phyloP scores from a whole-genome alignment of 1,140 invertebrate species.

The Planococcus citri region DNA sequence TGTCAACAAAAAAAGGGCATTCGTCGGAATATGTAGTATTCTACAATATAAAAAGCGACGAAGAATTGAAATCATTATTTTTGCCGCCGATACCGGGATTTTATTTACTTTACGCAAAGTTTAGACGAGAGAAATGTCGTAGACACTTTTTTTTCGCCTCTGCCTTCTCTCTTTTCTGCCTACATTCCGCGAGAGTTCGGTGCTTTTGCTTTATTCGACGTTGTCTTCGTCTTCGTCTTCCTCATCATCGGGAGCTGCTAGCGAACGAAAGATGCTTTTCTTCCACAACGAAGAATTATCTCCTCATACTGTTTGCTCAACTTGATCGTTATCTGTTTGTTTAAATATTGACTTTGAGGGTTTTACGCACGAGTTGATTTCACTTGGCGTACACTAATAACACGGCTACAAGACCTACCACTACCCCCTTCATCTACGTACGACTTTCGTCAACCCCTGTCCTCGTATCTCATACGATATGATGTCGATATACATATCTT shows the following conservation, averaged over 20 bases:
- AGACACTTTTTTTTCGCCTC: neutral
- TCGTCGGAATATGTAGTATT: neutral
- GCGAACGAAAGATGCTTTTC: too few relatives aligned
- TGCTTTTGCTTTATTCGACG: too few relatives aligned
- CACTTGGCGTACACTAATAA: neutral
- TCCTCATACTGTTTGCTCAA: neutral
- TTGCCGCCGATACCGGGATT: constrained; percentile 1
- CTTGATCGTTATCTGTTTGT: constrained; percentile 6
- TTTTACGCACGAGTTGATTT: neutral
- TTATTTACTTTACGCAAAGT: neutral
- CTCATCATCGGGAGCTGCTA: too few relatives aligned
- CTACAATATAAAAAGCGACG: too few relatives aligned
- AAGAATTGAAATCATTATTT: neutral
- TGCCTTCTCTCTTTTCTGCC: too few relatives aligned
- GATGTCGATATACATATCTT: too few relatives aligned
- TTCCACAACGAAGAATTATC: neutral
- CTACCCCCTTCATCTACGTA: neutral
- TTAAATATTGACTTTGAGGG: constrained; percentile 7
- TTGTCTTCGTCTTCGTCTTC: too few relatives aligned
- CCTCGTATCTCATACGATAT: too few relatives aligned
- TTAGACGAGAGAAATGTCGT: neutral
- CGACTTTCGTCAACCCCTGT: neutral
- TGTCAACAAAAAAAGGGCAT: neutral
- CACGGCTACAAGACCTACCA: neutral
- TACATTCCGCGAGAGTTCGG: too few relatives aligned